Evolutionary conservation across 1,140 invertebrate species (phyloP), one percentile per base, ranked within the genome.

Genomic region (Drosophila nikananu): DNA sequence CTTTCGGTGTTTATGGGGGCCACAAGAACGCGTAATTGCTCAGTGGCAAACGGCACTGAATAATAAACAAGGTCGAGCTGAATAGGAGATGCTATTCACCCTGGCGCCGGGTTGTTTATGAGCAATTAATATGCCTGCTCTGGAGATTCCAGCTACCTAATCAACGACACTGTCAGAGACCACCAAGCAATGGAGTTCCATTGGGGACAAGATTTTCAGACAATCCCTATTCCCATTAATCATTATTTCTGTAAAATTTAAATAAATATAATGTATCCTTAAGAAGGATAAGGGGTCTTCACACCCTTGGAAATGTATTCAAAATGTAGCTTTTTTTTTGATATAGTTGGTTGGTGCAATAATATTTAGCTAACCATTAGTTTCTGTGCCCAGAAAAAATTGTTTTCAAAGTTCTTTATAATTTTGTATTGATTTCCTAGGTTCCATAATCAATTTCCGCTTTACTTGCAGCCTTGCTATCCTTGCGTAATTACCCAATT

Each of bases 71-170:
- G 48, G n/a, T 52, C 37, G 30, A 8, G 49, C 19, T 57, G 32
- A n/a, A 21, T 25, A 23, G 35, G 65, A 41, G 44, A 39, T 49
- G 19, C 19, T 65, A 15, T 7, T 32, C 19, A 27, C 17, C 37
- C 23, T 17, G 17, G 2, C 15, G 21, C 5, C n/a, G n/a, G 23
- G 44, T 58, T 63, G 67, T 78, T 84, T 84, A 84, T 84, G 73
- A 78, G 81, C 82, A 84, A 84, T 84, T 84, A 84, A 86, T 84
- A 84, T 84, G 83, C 75, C 64, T 60, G 66, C 66, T 19, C 65
- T 48, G 44, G 42, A 55, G 67, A 44, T 44, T 51, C 49, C 32
- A 39, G 37, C 23, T 32, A 30, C 25, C 48, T 42, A 48, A 80
- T 54, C 19, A 52, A 44, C 37, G 44, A 17, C 17, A 37, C n/a